Conservation (phyloP, 2,888 invertebrate species). For the Drosophila neoperkinsi region DNA sequence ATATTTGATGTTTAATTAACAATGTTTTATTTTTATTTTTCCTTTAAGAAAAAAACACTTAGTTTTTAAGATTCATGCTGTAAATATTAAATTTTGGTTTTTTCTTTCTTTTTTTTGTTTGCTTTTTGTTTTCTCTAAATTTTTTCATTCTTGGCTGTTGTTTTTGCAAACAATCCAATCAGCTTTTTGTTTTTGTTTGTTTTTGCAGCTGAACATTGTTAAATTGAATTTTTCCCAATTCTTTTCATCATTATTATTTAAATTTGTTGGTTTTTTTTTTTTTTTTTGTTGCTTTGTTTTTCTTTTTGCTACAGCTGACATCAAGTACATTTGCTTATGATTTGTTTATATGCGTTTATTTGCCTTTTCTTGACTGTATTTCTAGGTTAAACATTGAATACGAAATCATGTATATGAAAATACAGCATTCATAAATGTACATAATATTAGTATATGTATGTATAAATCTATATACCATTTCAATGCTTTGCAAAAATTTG, state of each 20-base stretch:
- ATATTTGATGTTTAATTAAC: slow-evolving; percentile 78
- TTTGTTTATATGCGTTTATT: slow-evolving; percentile 62
- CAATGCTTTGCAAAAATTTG: slow-evolving; percentile 69
- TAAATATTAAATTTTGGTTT: slow-evolving; percentile 61
- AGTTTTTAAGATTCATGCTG: slow-evolving; percentile 74
- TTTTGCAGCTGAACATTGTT: slow-evolving; percentile 35
- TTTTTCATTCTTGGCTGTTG: slow-evolving; percentile 10
- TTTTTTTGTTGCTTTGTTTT: slow-evolving; percentile 36
- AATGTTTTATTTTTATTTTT: slow-evolving; percentile 72
- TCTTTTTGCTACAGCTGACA: slow-evolving; percentile 70
- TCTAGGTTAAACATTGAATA: slow-evolving; percentile 75
- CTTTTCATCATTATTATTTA: slow-evolving; percentile 30
- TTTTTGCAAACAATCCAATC: slow-evolving; percentile 20
- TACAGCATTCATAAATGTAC: slow-evolving; percentile 63
- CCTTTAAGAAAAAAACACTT: slow-evolving; percentile 77
- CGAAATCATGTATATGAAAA: slow-evolving; percentile 72
- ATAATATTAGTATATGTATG: slow-evolving; percentile 40
- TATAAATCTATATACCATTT: slow-evolving; percentile 69
- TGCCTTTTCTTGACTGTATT: slow-evolving; percentile 54
- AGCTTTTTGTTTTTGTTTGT: not conserved
- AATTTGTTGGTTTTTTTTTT: slow-evolving; percentile 48
- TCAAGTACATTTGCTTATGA: slow-evolving; percentile 74
- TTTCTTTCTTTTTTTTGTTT: slow-evolving; percentile 3
- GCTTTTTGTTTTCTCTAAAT: slow-evolving; percentile 4
- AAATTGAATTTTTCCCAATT: slow-evolving; percentile 28